Evolutionary conservation across 2,888 invertebrate species (phyloP), one percentile per base, ranked within the genome.

Genomic region (Heteropelma amictum): DNA sequence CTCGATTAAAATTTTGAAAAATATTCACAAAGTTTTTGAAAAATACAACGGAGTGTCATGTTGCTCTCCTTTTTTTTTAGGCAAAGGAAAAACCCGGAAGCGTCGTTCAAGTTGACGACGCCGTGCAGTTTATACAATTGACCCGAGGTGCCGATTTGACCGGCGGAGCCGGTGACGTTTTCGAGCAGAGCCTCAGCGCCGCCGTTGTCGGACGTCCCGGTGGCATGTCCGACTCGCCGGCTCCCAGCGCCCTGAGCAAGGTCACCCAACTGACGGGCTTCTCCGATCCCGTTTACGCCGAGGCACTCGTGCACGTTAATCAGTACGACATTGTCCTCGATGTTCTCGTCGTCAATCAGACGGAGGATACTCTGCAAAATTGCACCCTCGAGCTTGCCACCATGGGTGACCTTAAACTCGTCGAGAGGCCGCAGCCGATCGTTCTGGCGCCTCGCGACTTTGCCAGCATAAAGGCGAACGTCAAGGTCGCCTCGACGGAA

Each of bases 251-350:
- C 81, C 86, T 93, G 14, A 93, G 93, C 76, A 95, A 95, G 90
- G 97, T 98, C 77, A 97, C 98, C 35, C 99, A 99, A 89, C 91
- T 99, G 85, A 99, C 99, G 2, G 99, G 99, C 10, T 99, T 99
- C 91, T 98, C 98, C 0, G 99, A 99, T 92, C 99, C 99, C 0
- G 98, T 99, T 74, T 99, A 99, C 90, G 97, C 99, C 0, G 99
- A 99, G 91, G 99, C 99, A n/a, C 97, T 99, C 86, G 99, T 99
- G 1, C 95, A 99, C 89, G 99, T 99, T 81, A 98, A 98, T 90
- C 98, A 98, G 89, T 98, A 98, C 90, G 99, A 99, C 89, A 98
- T 99, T 83, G 98, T 99, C 47, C 92, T 99, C 45, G 99, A 99
- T 90, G 98, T 99, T 40, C 92, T 99, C 23, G 95, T 99, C 79